Evolutionary conservation across 2,888 invertebrate genomes (phyloP), one percentile per base, ranked within the genome.

Genomic region (Saturnia pavonia): DNA sequence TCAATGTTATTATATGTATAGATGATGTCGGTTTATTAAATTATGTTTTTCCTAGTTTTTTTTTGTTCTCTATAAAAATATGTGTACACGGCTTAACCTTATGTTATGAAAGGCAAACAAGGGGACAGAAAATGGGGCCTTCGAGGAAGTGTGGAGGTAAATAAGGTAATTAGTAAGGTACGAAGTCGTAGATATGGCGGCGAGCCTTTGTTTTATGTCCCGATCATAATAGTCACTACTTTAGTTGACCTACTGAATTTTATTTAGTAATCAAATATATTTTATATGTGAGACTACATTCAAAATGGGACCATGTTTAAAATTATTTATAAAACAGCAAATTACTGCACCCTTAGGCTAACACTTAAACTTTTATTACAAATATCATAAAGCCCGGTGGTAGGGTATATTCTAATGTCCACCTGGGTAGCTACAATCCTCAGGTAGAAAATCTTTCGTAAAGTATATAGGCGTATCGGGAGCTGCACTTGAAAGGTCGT

Each of bases 131-230:
- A 81, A 82, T 79, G 78, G 74, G 73, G 74, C 75, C 73, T 78
- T 69, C 71, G 76, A 80, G 81, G 76, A 78, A 74, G 75, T 76
- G 77, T 80, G 70, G 76, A 75, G 80, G 82, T 80, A 82, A 85
- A 84, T 84, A 85, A 82, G 83, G 81, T 82, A 86, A 86, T 86
- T 85, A 85, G 81, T 75, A 76, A 77, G 78, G 76, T 76, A 74
- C 71, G 74, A 70, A 75, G 71, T 71, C 69, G 70, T 70, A 69
- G 70, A 72, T 70, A 66, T 63, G 69, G 48, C 54, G 40, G 48
- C 42, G 25, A 70, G 68, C 72, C 72, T 74, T 75, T 78, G 75
- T 78, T 74, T 72, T 69, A 40, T 9, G 40, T 40, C 65, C 40
- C 40, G 40, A 19, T 22, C n/a, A 48, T 60, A 25, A 45, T 27